These are phyloP conservation scores for Hyla sarda DNA, from an alignment of 2,113 vertebrate genomes.

Conservation along the genomic window DNA sequence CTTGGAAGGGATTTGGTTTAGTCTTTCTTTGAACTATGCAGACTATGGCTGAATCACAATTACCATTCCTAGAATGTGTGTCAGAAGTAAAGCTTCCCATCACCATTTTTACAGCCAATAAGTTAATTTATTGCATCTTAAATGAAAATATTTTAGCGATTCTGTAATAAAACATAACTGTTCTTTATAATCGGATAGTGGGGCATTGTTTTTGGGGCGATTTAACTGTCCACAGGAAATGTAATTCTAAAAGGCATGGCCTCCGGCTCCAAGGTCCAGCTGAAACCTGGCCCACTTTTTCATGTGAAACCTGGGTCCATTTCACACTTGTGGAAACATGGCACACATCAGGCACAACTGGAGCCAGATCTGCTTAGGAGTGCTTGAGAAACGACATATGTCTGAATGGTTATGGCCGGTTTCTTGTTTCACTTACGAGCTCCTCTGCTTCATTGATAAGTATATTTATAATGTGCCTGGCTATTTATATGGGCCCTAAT, in stretches of 20 bases:
- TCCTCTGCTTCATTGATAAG: too few relatives aligned
- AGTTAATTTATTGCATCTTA: conserved; percentile 14
- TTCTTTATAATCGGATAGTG: background rate
- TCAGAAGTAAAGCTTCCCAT: conserved; percentile 18
- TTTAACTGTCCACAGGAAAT: background rate
- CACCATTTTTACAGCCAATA: conserved; percentile 29
- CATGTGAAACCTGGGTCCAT: background rate
- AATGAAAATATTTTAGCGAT: background rate
- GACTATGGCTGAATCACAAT: conserved; percentile 12
- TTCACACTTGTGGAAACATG: background rate
- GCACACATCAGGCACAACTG: background rate
- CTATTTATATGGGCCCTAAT: too few relatives aligned
- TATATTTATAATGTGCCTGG: too few relatives aligned
- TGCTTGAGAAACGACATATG: too few relatives aligned
- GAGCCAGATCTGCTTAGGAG: too few relatives aligned
- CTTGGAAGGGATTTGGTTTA: background rate
- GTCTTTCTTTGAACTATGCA: conserved; percentile 17
- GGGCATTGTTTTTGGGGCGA: background rate
- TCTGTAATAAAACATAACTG: conserved; percentile 1
- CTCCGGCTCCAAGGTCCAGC: background rate
- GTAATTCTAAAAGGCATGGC: background rate
- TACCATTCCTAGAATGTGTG: conserved; percentile 17
- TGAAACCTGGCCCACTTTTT: background rate
- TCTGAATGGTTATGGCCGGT: too few relatives aligned
- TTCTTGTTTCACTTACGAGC: too few relatives aligned